These are phyloP conservation scores for Tricholaema leucomelas DNA, from an alignment of 2,113 vertebrate species.

Conservation along the genomic window DNA sequence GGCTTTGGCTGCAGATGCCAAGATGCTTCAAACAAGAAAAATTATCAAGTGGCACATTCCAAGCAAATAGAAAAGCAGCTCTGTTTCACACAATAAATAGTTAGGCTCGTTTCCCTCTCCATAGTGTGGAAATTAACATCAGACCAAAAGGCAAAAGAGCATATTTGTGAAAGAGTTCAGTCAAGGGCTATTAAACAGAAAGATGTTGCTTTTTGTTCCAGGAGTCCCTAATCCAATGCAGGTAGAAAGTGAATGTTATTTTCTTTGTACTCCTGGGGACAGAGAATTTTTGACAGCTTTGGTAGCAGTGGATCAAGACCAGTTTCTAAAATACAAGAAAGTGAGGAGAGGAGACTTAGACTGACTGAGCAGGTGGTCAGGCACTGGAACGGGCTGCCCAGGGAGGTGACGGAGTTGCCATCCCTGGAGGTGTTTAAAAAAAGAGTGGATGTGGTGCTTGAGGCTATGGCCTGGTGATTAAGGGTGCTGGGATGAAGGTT, in stretches of 20 bases:
- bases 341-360: neutral
- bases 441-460: too few species aligned
- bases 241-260: neutral
- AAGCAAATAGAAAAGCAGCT: constrained; percentile 2
- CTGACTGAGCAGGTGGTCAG: too few species aligned
- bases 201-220: neutral
- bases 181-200: neutral
- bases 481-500: too few species aligned
- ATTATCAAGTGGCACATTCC: neutral
- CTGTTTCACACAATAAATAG: neutral
- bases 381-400: too few species aligned
- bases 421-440: too few species aligned
- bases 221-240: neutral
- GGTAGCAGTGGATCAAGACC: neutral
- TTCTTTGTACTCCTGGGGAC: neutral
- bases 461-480: too few species aligned
- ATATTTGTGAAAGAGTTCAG: neutral
- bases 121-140: neutral
- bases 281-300: neutral
- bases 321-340: neutral
- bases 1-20: constrained; percentile 5
- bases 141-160: neutral
- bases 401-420: too few species aligned
- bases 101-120: neutral
- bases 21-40: constrained; percentile 47